Evolutionary conservation across 2,797 vertebrate species (phyloP).

Genomic region (Tolypeutes matacus): DNA sequence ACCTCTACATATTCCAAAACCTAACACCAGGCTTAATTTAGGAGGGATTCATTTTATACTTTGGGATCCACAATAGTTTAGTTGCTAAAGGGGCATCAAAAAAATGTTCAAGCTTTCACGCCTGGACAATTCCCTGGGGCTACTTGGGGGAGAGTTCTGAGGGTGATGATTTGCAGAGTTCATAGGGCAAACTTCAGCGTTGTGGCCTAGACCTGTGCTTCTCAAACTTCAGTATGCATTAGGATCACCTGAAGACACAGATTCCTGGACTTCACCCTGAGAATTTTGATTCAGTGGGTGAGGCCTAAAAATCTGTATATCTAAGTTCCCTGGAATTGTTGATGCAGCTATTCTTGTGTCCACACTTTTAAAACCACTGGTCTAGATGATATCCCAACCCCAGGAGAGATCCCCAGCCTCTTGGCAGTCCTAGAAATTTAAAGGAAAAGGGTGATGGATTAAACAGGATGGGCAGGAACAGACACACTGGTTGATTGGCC

Average conservation of each 20-base stretch:
- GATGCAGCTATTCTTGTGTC: background rate
- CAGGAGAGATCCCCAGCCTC: background rate
- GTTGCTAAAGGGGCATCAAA: background rate
- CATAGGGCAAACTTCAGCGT: background rate
- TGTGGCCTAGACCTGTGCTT: background rate
- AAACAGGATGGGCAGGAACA: background rate
- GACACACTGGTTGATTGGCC: background rate
- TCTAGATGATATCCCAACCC: background rate
- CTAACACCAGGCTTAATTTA: conserved; percentile 43
- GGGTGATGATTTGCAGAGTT: background rate
- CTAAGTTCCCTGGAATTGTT: background rate
- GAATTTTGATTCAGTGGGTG: background rate
- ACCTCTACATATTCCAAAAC: conserved; percentile 30
- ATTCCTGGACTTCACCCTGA: background rate
- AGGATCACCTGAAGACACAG: background rate
- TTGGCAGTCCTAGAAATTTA: background rate
- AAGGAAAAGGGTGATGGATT: background rate
- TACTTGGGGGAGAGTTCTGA: background rate
- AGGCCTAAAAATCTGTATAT: conserved; percentile 25
- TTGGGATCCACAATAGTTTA: background rate
- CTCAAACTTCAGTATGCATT: background rate
- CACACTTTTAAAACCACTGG: background rate
- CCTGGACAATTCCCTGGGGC: background rate
- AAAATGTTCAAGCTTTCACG: background rate
- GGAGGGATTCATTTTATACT: conserved; percentile 32